Conservation (phyloP, 2,888 invertebrate genomes). For the Ormyrus thymus region DNA sequence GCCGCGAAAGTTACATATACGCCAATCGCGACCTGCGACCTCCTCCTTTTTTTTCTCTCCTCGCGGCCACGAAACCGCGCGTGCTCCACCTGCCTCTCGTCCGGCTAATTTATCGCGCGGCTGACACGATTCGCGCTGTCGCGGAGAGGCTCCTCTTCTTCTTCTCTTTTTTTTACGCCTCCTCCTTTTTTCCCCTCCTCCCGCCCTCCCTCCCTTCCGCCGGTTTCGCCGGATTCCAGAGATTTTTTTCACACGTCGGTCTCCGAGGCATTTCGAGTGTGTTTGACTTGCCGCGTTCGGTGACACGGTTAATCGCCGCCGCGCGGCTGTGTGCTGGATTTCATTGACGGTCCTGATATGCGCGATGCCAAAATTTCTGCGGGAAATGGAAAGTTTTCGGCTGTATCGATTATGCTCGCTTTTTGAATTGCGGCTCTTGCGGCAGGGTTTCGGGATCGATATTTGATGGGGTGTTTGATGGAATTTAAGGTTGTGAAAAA, state of each 20-base stretch:
- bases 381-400: too few species aligned
- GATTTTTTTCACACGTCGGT: conserved; percentile 31
- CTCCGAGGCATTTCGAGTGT: conserved; percentile 10
- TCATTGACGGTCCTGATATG: too few species aligned
- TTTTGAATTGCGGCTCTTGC: too few species aligned
- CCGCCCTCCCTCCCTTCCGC: neutral
- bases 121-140: too few species aligned
- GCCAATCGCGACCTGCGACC: conserved; percentile 34
- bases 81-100: too few species aligned
- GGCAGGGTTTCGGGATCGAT: too few species aligned
- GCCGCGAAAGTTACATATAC: neutral
- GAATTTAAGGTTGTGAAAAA: too few species aligned
- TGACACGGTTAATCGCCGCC: conserved; percentile 1
- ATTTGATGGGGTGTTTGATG: too few species aligned
- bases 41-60: conserved; percentile 24
- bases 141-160: too few species aligned
- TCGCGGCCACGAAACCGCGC: neutral
- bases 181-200: neutral
- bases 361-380: too few species aligned
- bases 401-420: too few species aligned
- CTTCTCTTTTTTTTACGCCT: neutral
- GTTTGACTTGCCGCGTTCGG: conserved; percentile 15
- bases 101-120: neutral
- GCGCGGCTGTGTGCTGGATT: neutral
- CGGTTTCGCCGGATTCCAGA: conserved; percentile 26